Conservation (phyloP, 2,797 vertebrate genomes). For the Adelosebastes latens region DNA sequence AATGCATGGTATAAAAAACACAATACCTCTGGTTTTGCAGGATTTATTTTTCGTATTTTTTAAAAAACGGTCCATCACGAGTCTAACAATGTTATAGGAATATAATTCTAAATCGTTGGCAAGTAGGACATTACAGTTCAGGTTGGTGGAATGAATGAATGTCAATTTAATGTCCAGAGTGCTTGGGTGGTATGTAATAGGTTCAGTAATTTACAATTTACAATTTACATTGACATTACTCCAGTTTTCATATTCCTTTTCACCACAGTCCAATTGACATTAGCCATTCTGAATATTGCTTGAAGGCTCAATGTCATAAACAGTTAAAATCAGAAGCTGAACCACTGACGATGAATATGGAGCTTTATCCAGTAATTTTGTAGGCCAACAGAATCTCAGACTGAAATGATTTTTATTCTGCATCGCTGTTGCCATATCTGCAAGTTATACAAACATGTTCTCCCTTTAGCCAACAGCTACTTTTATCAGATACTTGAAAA, state of each 20-base stretch:
- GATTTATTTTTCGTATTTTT: background rate
- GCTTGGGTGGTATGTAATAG: background rate
- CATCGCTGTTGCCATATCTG: background rate
- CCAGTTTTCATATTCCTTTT: background rate
- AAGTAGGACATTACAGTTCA: background rate
- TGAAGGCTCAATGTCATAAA: background rate
- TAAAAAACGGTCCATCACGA: background rate
- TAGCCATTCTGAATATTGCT: background rate
- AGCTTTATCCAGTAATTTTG: background rate
- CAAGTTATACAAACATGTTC: slow-evolving; percentile 34
- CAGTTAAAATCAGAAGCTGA: slow-evolving; percentile 2
- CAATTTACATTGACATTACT: background rate
- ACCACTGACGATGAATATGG: background rate
- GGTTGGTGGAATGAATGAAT: background rate
- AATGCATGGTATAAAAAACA: background rate
- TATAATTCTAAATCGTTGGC: background rate
- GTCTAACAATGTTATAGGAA: background rate
- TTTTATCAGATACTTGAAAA: slow-evolving; percentile 12
- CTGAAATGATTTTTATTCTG: slow-evolving; percentile 19
- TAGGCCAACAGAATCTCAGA: background rate
- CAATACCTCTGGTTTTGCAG: background rate
- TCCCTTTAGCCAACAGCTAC: slow-evolving; percentile 10
- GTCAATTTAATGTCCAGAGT: background rate
- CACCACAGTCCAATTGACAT: background rate
- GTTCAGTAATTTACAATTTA: background rate